Percentiles rank a stretch among this genome's conserved stretches.
phyloP scores from a whole-genome alignment of 2,797 vertebrate genomes.

The Microctenopoma stevenorrisi region DNA sequence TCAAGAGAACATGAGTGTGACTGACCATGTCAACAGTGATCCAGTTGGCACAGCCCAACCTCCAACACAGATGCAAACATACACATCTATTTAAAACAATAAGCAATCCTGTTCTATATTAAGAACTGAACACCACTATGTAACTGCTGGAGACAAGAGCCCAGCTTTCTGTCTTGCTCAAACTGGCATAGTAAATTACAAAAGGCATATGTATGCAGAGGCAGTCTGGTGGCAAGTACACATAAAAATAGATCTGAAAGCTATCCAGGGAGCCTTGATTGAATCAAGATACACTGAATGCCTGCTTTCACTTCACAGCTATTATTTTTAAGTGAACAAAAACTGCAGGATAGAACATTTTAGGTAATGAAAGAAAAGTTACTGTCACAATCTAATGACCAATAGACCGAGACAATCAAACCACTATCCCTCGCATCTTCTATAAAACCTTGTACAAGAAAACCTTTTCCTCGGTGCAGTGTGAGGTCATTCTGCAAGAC shows the following conservation, averaged over 20 bases:
- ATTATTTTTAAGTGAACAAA: slow-evolving; percentile 29
- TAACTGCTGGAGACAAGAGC: slow-evolving; percentile 25
- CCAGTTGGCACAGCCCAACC: neutral
- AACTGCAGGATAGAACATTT: neutral
- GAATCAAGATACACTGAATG: slow-evolving; percentile 42
- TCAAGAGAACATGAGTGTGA: neutral
- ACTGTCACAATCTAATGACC: neutral
- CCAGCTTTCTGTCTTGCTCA: neutral
- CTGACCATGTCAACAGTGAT: neutral
- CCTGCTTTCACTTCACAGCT: slow-evolving; percentile 25
- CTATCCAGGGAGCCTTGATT: slow-evolving; percentile 61
- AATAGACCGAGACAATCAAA: neutral
- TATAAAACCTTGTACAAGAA: slow-evolving; percentile 3
- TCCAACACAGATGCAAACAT: neutral
- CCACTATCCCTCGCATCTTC: neutral
- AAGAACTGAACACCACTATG: slow-evolving; percentile 25
- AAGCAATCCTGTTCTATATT: slow-evolving; percentile 17
- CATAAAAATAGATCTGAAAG: slow-evolving; percentile 70
- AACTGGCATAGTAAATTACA: slow-evolving; percentile 55
- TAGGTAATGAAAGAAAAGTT: slow-evolving; percentile 10
- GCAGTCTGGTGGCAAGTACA: slow-evolving; percentile 43
- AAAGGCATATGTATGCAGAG: slow-evolving; percentile 46
- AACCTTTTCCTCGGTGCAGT: neutral
- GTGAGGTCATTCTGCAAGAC: too few relatives aligned
- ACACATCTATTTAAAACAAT: slow-evolving; percentile 13